Evolutionary conservation across 1,140 invertebrate genomes (phyloP).

Genomic region (Polypedilum pembai): DNA sequence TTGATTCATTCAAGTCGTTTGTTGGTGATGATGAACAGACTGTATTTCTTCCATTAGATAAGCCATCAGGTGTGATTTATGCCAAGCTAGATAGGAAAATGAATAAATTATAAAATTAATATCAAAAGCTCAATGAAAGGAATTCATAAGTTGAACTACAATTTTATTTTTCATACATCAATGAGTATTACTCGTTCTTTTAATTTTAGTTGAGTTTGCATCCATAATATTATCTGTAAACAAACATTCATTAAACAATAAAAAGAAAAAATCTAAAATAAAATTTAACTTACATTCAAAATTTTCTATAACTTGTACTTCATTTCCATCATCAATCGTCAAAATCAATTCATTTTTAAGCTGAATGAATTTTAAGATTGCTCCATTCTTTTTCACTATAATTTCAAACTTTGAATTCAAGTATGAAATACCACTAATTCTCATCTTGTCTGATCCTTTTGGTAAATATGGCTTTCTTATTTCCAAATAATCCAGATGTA

Average conservation of each 20-base stretch:
- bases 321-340: not conserved
- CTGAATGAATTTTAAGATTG: not conserved
- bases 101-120: slow-evolving; percentile 34
- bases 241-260: too few species aligned
- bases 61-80: slow-evolving; percentile 67
- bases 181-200: too few species aligned
- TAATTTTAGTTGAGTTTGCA: too few species aligned
- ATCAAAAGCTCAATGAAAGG: too few species aligned
- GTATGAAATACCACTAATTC: slow-evolving; percentile 37
- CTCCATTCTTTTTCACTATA: not conserved
- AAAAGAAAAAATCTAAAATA: too few species aligned
- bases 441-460: slow-evolving; percentile 40
- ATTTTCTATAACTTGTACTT: not conserved
- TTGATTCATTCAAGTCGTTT: slow-evolving; percentile 58
- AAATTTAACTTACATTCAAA: not conserved
- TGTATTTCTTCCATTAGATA: slow-evolving; percentile 65
- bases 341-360: not conserved
- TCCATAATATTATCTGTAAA: too few species aligned
- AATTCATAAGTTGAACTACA: too few species aligned
- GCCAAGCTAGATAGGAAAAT: slow-evolving; percentile 55
- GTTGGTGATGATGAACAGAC: slow-evolving; percentile 54
- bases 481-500: slow-evolving; percentile 43
- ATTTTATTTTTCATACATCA: too few species aligned
- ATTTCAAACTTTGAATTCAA: slow-evolving; percentile 2
- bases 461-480: slow-evolving; percentile 43